A percentile compares a stretch with the other conserved stretches of the same genome.
Conservation (phyloP, 2,113 vertebrate species). For the Phodopus roborovskii region DNA sequence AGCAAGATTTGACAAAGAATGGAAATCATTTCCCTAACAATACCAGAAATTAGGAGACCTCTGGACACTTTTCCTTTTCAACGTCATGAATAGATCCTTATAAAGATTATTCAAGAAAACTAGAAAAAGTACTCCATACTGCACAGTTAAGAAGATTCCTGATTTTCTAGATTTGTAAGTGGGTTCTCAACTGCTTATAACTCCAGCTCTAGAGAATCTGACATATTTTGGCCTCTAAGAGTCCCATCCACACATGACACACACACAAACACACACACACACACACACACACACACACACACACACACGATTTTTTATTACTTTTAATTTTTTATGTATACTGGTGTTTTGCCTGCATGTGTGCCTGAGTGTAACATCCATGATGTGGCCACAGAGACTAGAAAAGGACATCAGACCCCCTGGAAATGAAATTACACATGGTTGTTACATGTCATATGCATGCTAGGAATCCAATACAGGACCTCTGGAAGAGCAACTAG, state of each 20-base stretch:
- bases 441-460: not conserved
- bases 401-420: not conserved
- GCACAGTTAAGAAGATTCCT: not conserved
- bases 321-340: not conserved
- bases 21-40: not conserved
- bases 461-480: not conserved
- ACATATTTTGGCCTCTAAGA: not conserved
- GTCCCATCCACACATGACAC: not conserved
- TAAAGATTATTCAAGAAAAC: not conserved
- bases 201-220: not conserved
- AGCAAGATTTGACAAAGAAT: not conserved
- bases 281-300: not conserved
- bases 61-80: not conserved
- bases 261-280: not conserved
- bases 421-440: not conserved
- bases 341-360: not conserved
- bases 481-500: not conserved
- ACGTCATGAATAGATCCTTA: not conserved
- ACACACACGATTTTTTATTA: not conserved
- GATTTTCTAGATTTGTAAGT: too few relatives aligned
- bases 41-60: not conserved
- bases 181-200: not conserved
- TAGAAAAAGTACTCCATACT: not conserved
- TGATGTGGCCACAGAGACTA: not conserved
- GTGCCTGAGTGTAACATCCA: not conserved